Base-by-base conservation (phyloP, 2,113 vertebrate genomes). In the Clarias batrachus region DNA sequence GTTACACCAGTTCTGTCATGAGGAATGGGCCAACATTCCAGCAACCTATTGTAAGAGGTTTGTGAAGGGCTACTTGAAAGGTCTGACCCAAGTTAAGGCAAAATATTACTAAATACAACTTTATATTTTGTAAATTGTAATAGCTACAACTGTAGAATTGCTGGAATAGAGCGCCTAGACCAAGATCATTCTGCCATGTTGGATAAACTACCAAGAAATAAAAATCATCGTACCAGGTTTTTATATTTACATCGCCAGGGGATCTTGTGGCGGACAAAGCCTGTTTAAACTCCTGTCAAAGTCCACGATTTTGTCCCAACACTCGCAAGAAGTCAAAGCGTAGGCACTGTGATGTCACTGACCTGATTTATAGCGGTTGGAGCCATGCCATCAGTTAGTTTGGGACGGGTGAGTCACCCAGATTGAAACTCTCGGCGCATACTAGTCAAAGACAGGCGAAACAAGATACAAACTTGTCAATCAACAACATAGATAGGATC, bases 401-500 rank as follows among this genome's bases (percentile, higher is more conserved):
- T 48, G 71, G 62, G 10, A 77, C 71, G 56, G 17, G 70, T 83
- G 87, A 76, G 13, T 81, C 74, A 89, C 57, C 17, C 4, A 5
- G 59, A 71, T 30, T 81, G 56, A 80, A 57, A 81, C 23, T 48
- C 63, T 11, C 23, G 16, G 12, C n/a, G 9, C 25, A 10, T n/a
- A 2, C 11, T 23, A 63, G 62, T 63, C 25, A 65, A n/a, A 65
- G 12, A 66, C 11, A 27, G 63, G 25, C 25, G 11, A 13, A 27
- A 30, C 27, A 2, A 33, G 65, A 60, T 76, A 23, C 27, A 84
- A 84, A 59, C 27, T 59, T 57, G 48, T 57, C 68, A 19, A 74
- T 74, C 48, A 25, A 62, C 52, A 21, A 2, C 16, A 4, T 77
- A 37, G 56, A 3, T 57, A 27, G 3, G 14, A 70, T 70, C 5